These are phyloP conservation scores for Tyria jacobaeae DNA, from an alignment of 2,888 invertebrate species.

Conservation along the genomic window DNA sequence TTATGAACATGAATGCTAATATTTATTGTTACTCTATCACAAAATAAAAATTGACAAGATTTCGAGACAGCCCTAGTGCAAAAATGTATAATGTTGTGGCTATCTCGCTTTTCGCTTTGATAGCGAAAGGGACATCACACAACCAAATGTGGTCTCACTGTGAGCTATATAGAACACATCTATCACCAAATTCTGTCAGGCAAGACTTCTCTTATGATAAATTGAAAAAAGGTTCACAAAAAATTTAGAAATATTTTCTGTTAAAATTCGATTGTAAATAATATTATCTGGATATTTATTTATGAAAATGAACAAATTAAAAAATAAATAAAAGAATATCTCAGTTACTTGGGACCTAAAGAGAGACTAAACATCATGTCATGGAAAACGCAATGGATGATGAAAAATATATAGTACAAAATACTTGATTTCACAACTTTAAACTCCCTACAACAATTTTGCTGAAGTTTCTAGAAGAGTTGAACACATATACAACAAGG, in stretches of 20 bases:
- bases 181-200: neutral
- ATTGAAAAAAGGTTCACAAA: neutral
- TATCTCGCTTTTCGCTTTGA: constrained; percentile 24
- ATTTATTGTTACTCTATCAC: constrained; percentile 11
- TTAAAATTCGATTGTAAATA: neutral
- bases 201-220: neutral
- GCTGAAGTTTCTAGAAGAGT: constrained; percentile 9
- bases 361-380: constrained; percentile 38
- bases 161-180: constrained; percentile 17
- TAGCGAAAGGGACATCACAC: constrained; percentile 32
- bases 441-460: constrained; percentile 9
- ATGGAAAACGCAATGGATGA: constrained; percentile 41
- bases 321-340: constrained; percentile 15
- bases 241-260: neutral
- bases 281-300: neutral
- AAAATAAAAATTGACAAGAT: constrained; percentile 21
- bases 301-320: neutral
- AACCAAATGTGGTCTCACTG: constrained; percentile 39
- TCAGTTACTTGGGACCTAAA: constrained; percentile 9
- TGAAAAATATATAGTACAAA: constrained; percentile 16
- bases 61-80: constrained; percentile 51
- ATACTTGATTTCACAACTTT: constrained; percentile 18
- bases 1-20: constrained; percentile 11
- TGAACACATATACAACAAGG: constrained; percentile 20
- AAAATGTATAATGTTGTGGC: constrained; percentile 28